These are phyloP conservation scores for Dyspetes luteomarginatus DNA, from an alignment of 2,888 invertebrate species.

Conservation along the genomic window DNA sequence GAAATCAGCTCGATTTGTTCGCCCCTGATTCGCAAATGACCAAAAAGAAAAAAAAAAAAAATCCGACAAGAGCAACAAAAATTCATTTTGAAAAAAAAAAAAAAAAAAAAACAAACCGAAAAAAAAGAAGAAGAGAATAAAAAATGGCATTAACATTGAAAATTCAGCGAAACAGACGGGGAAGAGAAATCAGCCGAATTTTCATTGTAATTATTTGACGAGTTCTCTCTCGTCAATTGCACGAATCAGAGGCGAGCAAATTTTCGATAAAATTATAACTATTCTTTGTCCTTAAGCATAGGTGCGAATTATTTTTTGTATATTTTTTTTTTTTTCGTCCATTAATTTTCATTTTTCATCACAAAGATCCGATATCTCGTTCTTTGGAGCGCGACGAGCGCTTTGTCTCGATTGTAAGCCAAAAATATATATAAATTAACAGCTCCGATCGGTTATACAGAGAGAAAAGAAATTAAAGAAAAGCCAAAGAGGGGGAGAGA, in stretches of 20 bases:
- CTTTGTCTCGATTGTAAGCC: slow-evolving; percentile 40
- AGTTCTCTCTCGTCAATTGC: slow-evolving; percentile 15
- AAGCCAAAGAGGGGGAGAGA: slow-evolving; percentile 48
- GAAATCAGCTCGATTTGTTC: slow-evolving; percentile 76
- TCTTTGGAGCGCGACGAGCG: slow-evolving; percentile 35
- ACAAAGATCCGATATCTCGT: slow-evolving; percentile 38
- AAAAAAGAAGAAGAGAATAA: not conserved
- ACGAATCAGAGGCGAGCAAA: slow-evolving; percentile 79
- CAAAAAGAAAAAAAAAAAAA: slow-evolving; percentile 35
- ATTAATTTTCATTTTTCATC: slow-evolving; percentile 49
- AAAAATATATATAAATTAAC: slow-evolving; percentile 52
- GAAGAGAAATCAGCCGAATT: too few species aligned
- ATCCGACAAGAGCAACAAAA: not conserved
- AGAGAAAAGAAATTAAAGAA: slow-evolving; percentile 57
- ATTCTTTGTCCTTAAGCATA: slow-evolving; percentile 68
- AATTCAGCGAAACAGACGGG: too few species aligned
- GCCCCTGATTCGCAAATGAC: slow-evolving; percentile 71
- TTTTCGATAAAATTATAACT: slow-evolving; percentile 73
- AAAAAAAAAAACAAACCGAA: not conserved
- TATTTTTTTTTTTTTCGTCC: slow-evolving; percentile 49
- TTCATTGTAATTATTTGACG: slow-evolving; percentile 2
- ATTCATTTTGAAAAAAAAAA: slow-evolving; percentile 12
- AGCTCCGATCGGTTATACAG: slow-evolving; percentile 25
- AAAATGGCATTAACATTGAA: too few species aligned
- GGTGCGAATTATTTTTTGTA: slow-evolving; percentile 53